Evolutionary conservation across 1,140 invertebrate genomes (phyloP).

Genomic region (Zaprionus camerounensis): DNA sequence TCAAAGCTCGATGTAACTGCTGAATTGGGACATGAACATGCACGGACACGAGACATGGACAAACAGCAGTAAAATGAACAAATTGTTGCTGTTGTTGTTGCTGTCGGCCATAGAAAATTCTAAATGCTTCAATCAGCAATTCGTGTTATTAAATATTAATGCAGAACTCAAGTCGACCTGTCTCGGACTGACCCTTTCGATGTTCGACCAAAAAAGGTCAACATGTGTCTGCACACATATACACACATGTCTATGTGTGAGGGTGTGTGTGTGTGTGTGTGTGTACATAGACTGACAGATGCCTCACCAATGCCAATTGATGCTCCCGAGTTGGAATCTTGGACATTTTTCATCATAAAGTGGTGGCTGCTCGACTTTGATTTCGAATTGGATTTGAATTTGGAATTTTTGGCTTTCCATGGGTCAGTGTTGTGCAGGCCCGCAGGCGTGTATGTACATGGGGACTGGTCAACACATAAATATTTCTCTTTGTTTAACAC

Average conservation of each 20-base stretch:
- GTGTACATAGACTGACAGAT: background rate
- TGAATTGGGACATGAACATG: conserved; percentile 52
- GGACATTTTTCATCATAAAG: conserved; percentile 80
- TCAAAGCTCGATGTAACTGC: conserved; percentile 60
- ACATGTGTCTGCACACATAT: conserved; percentile 52
- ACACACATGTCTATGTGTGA: background rate
- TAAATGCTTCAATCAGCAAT: conserved; percentile 81
- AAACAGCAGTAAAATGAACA: conserved; percentile 54
- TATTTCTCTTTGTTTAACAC: conserved; percentile 75
- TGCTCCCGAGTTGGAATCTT: conserved; percentile 58
- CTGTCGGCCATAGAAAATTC: conserved; percentile 57
- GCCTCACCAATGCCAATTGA: conserved; percentile 27
- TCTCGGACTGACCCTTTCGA: conserved; percentile 71
- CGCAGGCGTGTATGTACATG: conserved; percentile 43
- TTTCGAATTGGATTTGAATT: conserved; percentile 82
- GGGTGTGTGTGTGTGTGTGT: background rate
- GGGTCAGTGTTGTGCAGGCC: conserved; percentile 26
- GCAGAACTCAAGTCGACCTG: conserved; percentile 68
- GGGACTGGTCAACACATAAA: conserved; percentile 72
- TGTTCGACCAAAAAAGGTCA: conserved; percentile 65
- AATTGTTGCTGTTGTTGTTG: conserved; percentile 46
- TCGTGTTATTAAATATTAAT: conserved; percentile 83
- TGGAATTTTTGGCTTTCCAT: conserved; percentile 75
- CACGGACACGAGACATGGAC: conserved; percentile 30
- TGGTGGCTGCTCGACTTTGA: conserved; percentile 61